These are phyloP conservation scores for Pristionchus japonicus DNA, from an alignment of 2,888 invertebrate species.

Conservation along the genomic window DNA sequence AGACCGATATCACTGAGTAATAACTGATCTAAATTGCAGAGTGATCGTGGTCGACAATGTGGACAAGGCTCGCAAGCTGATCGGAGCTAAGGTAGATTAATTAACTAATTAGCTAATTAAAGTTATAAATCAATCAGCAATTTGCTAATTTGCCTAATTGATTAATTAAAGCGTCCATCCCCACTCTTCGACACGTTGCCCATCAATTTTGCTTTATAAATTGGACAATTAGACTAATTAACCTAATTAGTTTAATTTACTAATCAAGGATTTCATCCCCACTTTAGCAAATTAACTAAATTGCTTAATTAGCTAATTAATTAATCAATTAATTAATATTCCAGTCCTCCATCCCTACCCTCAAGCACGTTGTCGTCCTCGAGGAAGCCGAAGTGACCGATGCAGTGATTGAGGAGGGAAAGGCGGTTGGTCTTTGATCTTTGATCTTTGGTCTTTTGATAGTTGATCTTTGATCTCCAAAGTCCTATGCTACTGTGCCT, in stretches of 20 bases:
- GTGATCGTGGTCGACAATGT: conserved; percentile 67
- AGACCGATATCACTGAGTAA: too few relatives aligned
- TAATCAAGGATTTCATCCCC: too few relatives aligned
- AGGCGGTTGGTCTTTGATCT: conserved; percentile 35
- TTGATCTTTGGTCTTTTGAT: neutral
- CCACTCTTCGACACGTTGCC: neutral
- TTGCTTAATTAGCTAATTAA: neutral
- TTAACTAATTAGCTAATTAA: neutral
- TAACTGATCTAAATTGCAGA: too few relatives aligned
- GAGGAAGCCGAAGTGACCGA: conserved; percentile 54
- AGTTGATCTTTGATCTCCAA: neutral
- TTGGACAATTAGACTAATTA: too few relatives aligned
- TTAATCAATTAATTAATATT: neutral
- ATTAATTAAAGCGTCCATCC: neutral
- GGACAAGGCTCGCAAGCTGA: conserved; percentile 59
- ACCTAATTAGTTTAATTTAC: too few relatives aligned
- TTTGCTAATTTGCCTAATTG: too few relatives aligned
- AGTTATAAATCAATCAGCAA: too few relatives aligned
- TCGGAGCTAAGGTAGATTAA: conserved; percentile 46
- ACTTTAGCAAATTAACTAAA: neutral
- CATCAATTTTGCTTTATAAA: neutral
- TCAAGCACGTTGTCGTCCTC: conserved; percentile 67
- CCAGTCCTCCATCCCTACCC: conserved; percentile 55
- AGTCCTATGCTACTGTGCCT: too few relatives aligned
- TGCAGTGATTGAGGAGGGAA: conserved; percentile 43